Evolutionary conservation across 2,113 vertebrate genomes (phyloP).

Genomic region (Aix galericulata): DNA sequence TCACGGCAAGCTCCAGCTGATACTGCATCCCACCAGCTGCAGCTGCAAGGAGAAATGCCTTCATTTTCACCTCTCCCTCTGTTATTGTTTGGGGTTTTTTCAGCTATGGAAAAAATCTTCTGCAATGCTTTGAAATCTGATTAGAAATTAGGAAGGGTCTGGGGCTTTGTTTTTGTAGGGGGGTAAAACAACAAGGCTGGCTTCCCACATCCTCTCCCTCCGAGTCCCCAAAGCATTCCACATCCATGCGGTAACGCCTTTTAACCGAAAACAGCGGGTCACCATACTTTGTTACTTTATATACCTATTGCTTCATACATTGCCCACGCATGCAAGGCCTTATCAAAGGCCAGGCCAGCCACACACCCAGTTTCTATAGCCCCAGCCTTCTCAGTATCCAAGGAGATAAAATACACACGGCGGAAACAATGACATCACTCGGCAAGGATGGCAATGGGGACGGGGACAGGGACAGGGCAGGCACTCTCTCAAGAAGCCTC

Average conservation of each 20-base stretch:
- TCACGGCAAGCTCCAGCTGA: neutral
- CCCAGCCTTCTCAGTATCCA: conserved; percentile 28
- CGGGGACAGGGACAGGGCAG: neutral
- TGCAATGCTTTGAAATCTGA: conserved; percentile 56
- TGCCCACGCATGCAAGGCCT: conserved; percentile 27
- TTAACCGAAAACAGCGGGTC: conserved; percentile 49
- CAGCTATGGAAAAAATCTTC: conserved; percentile 49
- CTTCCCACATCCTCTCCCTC: conserved; percentile 43
- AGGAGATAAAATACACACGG: conserved; percentile 66
- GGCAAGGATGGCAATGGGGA: neutral
- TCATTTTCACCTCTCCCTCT: conserved; percentile 29
- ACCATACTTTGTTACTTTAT: neutral
- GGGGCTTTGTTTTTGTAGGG: conserved; percentile 20
- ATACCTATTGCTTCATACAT: conserved; percentile 14
- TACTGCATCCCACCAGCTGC: neutral
- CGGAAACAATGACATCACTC: conserved; percentile 61
- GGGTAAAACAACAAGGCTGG: conserved; percentile 5
- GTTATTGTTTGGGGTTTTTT: conserved; percentile 47
- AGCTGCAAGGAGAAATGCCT: neutral
- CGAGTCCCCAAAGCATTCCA: conserved; percentile 5
- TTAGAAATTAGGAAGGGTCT: conserved; percentile 27
- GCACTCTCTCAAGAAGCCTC: neutral
- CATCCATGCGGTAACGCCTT: conserved; percentile 23
- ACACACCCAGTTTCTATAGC: conserved; percentile 62
- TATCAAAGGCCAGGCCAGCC: conserved; percentile 44